Evolutionary conservation across 2,888 invertebrate genomes (phyloP).

Genomic region (Agonopterix subpropinquella): DNA sequence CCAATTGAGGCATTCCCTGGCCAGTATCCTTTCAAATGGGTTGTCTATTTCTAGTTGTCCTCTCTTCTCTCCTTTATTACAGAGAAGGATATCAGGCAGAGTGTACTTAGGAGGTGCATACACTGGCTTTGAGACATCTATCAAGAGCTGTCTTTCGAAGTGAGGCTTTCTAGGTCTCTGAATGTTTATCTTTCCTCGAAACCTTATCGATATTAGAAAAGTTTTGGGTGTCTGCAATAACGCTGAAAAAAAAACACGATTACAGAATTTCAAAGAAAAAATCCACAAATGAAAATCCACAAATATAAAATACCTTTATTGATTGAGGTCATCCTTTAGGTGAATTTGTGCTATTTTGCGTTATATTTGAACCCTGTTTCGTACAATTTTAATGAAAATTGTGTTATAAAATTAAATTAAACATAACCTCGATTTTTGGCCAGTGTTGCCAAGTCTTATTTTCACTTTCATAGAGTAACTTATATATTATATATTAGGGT

Average conservation of each 20-base stretch:
- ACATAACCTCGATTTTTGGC: too few species aligned
- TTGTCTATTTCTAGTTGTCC: slow-evolving; percentile 66
- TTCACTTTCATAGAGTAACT: too few species aligned
- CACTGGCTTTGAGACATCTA: slow-evolving; percentile 79
- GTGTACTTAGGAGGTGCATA: slow-evolving; percentile 63
- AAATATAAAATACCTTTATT: slow-evolving; percentile 1
- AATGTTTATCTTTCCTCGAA: slow-evolving; percentile 85
- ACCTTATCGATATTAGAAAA: slow-evolving; percentile 77
- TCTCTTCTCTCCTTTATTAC: slow-evolving; percentile 49
- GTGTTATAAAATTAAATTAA: too few species aligned
- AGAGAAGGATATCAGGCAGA: slow-evolving; percentile 67
- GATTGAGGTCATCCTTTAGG: neutral
- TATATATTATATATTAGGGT: too few species aligned
- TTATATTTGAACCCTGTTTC: too few species aligned
- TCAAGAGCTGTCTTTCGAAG: slow-evolving; percentile 79
- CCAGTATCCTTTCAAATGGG: slow-evolving; percentile 83
- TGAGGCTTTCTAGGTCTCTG: slow-evolving; percentile 83
- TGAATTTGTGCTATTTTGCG: neutral
- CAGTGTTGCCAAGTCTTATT: too few species aligned
- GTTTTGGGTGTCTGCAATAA: slow-evolving; percentile 55
- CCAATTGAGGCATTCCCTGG: slow-evolving; percentile 81
- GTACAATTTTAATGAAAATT: too few species aligned
- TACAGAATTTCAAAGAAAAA: neutral
- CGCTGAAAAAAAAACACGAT: slow-evolving; percentile 36
- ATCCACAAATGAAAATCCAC: neutral